These are phyloP conservation scores for Nephrotoma flavescens DNA, from an alignment of 2,888 invertebrate species.

Conservation along the genomic window DNA sequence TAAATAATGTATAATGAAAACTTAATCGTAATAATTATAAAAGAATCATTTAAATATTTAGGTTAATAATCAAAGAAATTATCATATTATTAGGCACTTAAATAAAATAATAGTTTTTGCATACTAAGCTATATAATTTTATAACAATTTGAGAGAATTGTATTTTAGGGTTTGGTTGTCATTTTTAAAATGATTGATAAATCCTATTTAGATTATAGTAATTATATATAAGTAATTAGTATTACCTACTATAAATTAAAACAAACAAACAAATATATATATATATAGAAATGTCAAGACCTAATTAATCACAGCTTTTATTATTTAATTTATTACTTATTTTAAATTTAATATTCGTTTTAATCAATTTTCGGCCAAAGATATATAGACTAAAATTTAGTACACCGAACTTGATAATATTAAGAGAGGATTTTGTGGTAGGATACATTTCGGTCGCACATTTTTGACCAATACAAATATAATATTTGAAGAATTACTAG, in stretches of 20 bases:
- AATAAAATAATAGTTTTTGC: neutral
- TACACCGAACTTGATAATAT: neutral
- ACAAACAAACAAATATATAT: neutral
- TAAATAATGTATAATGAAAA: neutral
- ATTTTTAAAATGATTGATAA: neutral
- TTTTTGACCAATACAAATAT: neutral
- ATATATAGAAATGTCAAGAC: neutral
- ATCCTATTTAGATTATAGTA: neutral
- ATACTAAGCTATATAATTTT: neutral
- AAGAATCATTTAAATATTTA: neutral
- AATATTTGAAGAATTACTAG: neutral
- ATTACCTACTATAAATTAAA: neutral
- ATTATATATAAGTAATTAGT: neutral
- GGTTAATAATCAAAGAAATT: neutral
- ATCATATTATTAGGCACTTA: neutral
- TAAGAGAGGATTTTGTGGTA: neutral
- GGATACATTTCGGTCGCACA: neutral
- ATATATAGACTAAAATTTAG: neutral
- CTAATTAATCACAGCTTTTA: neutral
- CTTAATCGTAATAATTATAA: neutral
- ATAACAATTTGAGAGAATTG: neutral
- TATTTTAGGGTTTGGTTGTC: neutral
- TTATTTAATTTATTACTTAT: neutral
- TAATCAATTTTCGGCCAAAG: neutral
- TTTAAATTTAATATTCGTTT: neutral